Conservation (phyloP, 2,113 vertebrate species). For the Pluvianellus socialis region DNA sequence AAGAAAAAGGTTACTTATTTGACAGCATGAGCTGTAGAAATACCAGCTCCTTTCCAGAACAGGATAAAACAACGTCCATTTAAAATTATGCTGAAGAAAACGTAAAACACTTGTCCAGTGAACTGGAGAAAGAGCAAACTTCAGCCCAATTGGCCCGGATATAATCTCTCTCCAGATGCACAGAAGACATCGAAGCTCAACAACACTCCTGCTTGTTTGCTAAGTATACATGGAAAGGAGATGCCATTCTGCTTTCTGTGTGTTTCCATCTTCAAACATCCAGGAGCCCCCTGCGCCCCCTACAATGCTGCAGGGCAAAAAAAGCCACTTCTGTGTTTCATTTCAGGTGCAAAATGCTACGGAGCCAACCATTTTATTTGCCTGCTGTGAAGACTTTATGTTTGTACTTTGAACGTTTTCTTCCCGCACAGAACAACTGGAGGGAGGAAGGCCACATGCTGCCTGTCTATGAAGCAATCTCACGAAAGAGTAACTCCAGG, state of each 20-base stretch:
- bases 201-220: too few species aligned
- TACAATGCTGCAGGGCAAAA: background rate
- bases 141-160: background rate
- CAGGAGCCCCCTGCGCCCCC: background rate
- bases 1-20: conserved; percentile 37
- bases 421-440: background rate
- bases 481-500: background rate
- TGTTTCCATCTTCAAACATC: background rate
- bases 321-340: background rate
- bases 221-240: background rate
- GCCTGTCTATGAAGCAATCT: background rate
- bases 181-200: background rate
- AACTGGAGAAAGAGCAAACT: background rate
- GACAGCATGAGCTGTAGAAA: conserved; percentile 5
- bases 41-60: background rate
- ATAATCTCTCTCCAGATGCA: background rate
- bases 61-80: background rate
- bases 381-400: background rate
- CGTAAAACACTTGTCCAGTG: background rate
- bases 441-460: background rate
- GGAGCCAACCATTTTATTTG: background rate
- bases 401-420: background rate
- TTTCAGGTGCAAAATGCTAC: conserved; percentile 2
- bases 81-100: conserved; percentile 21
- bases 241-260: background rate